Evolutionary conservation across 2,113 vertebrate genomes (phyloP), one percentile per base, ranked within the genome.

Genomic region (Lepus americanus): DNA sequence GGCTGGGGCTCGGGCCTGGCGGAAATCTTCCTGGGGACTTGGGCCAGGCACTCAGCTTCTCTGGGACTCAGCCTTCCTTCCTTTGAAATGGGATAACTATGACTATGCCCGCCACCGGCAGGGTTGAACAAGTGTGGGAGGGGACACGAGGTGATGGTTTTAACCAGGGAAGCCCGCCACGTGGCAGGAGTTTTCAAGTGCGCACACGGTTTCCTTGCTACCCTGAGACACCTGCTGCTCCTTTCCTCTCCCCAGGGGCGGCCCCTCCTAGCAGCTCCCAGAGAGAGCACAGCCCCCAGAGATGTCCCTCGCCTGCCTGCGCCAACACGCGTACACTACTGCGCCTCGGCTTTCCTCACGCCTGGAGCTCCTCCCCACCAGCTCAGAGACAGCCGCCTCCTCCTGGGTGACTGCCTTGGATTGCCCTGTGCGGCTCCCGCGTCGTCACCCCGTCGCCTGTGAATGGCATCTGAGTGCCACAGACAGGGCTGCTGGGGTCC

Each of bases 241-340:
- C 36, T 49, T 31, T 49, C 53, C 33, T 23, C 51, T 33, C 9
- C 23, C 27, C n/a, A 49, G 70, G n/a, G 31, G 23, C 80, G 8
- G 29, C 29, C 17, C 1, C 36, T 33, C 44, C 22, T 36, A 12
- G 80, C 31, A 76, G 4, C n/a, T 78, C 59, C 19, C 66, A 4
- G 27, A 1, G 39, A 5, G 39, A 44, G 69, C 0, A 0, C 0
- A 1, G 22, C 9, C 9, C 20, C 61, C 53, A 51, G 89, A 69
- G 69, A 31, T 0, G 29, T 5, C 5, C 69, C 59, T 44, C 0
- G 1, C 27, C 1, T 0, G 12, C 31, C 16, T 44, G 20, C 0
- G 5, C n/a, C 19, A 4, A 11, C 2, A 9, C 5, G 4, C 17
- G 7, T 2, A 7, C 33, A 17, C 14, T 59, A 12, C 31, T 33